Base-by-base conservation (phyloP, 2,113 vertebrate species). In the Climacteris rufus region DNA sequence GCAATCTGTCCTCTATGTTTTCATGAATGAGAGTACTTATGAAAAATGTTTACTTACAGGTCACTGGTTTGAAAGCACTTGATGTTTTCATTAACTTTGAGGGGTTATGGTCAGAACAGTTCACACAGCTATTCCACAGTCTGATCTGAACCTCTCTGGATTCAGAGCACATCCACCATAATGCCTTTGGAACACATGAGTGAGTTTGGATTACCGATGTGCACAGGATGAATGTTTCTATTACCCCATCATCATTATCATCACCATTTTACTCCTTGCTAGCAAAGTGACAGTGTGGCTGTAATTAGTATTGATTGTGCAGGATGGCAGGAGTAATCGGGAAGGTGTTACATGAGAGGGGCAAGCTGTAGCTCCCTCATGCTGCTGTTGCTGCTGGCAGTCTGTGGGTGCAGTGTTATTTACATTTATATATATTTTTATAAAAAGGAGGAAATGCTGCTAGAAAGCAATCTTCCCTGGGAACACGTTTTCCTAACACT, bases 241-340 rank as follows among this genome's bases (percentile, higher is more conserved):
- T 78, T 87, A 52, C 33, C 39, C 30, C 76, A 75, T 94, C 75
- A 61, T 68, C 33, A 13, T 80, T 87, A 44, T 47, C 86, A 60
- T 83, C 71, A 81, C 45, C 45, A 27, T 70, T 92, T 86, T 37
- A 70, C 30, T 92, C 35, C 77, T 83, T 2, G 3, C 40, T 75
- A 16, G 60, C 5, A 4, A 13, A 88, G 50, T 52, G 68, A 25
- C 35, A 69, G 42, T 2, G 23, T 75, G 64, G 39, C 40, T 89
- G 13, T 86, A 90, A 92, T 92, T 88, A 86, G 60, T 74, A 83
- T 59, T 59, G 89, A 89, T 83, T 75, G 86, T 92, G 76, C 68
- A 78, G 59, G 71, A 47, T 5, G 2, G 23, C 66, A 94, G 72
- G 59, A 57, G 7, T 78, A 59, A 86, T 74, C 0, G 4, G 68